Evolutionary conservation across 2,888 invertebrate species (phyloP).

Genomic region (Spodoptera picta): DNA sequence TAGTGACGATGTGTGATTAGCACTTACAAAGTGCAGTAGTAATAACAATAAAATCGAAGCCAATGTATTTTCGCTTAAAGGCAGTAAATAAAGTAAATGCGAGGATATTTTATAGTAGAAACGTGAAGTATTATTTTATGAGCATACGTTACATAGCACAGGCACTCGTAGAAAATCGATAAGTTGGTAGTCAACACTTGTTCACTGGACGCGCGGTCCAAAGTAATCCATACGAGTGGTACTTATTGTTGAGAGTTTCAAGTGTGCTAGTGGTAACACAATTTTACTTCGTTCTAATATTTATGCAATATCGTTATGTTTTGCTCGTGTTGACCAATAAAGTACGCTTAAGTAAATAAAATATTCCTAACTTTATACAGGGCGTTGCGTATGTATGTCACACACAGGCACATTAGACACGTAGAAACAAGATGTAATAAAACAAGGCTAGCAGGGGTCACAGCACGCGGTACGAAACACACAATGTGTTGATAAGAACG

Average conservation of each 20-base stretch:
- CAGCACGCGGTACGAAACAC: constrained; percentile 8
- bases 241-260: constrained; percentile 37
- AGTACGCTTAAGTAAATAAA: constrained; percentile 6
- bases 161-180: constrained; percentile 52
- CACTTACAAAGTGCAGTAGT: too few relatives aligned
- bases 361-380: background rate
- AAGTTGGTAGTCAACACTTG: constrained; percentile 47
- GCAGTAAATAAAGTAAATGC: too few relatives aligned
- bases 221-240: constrained; percentile 37
- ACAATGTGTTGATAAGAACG: constrained; percentile 13
- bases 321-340: constrained; percentile 1
- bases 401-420: too few relatives aligned
- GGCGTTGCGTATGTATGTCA: too few relatives aligned
- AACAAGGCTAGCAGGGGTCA: constrained; percentile 4
- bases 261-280: constrained; percentile 17
- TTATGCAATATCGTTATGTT: constrained; percentile 13
- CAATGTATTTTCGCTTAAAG: too few relatives aligned
- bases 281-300: constrained; percentile 21
- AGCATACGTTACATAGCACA: constrained; percentile 3
- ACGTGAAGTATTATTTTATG: background rate
- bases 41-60: too few relatives aligned
- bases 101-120: constrained; percentile 3
- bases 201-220: constrained; percentile 16
- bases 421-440: background rate
- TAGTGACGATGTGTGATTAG: too few relatives aligned